Evolutionary conservation across 1,140 invertebrate species (phyloP).

Genomic region (Drosophila bocki): DNA sequence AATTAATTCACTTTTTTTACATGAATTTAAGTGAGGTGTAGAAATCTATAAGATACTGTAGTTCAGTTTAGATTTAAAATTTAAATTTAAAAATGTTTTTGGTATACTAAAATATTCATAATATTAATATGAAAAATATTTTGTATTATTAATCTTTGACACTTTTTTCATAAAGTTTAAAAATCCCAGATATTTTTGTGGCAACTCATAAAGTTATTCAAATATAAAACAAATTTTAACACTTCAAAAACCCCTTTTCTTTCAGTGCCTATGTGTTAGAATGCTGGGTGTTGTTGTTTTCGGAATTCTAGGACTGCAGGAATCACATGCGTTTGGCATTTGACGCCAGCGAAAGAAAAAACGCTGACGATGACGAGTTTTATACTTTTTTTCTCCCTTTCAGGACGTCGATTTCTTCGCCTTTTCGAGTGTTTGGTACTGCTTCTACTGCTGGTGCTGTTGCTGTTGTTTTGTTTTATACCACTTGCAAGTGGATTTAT

Average conservation of each 20-base stretch:
- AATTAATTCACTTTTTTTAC: background rate
- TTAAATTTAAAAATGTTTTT: background rate
- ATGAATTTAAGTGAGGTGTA: background rate
- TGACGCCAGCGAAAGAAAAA: conserved; percentile 66
- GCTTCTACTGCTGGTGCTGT: conserved; percentile 25
- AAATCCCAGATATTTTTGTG: background rate
- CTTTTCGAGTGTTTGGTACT: conserved; percentile 15
- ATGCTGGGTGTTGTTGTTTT: conserved; percentile 16
- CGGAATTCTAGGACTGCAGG: conserved; percentile 48
- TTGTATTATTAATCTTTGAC: too few relatives aligned
- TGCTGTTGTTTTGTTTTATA: conserved; percentile 57
- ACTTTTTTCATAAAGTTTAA: background rate
- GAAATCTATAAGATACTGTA: background rate
- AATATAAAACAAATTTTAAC: background rate
- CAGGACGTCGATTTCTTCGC: conserved; percentile 26
- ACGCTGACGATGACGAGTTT: conserved; percentile 76
- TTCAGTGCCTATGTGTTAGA: conserved; percentile 10
- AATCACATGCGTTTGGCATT: conserved; percentile 82
- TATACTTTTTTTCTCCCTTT: conserved; percentile 25
- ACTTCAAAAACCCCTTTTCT: background rate
- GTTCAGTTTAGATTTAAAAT: background rate
- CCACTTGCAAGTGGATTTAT: conserved; percentile 82
- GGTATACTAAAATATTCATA: too few relatives aligned
- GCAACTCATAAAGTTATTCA: too few relatives aligned
- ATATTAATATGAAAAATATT: too few relatives aligned